These are phyloP conservation scores for Tupiocoris notatus DNA, from an alignment of 2,888 invertebrate genomes.

Conservation along the genomic window DNA sequence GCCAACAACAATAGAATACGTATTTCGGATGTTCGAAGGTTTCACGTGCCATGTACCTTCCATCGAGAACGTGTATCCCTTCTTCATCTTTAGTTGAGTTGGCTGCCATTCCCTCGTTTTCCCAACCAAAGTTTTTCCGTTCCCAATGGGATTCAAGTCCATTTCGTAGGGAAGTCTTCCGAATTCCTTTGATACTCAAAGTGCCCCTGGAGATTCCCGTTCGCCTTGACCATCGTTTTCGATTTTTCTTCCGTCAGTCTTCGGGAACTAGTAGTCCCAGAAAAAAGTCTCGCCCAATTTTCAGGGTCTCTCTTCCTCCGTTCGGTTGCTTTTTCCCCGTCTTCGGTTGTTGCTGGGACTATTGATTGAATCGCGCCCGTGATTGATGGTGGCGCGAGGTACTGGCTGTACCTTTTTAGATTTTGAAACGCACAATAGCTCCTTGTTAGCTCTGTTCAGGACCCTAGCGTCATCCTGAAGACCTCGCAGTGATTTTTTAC, in stretches of 20 bases:
- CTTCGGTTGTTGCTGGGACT: constrained; percentile 30
- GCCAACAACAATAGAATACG: background rate
- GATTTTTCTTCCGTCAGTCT: background rate
- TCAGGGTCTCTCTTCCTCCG: background rate
- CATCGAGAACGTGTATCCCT: background rate
- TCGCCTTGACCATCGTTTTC: background rate
- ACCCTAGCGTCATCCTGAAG: constrained; percentile 3
- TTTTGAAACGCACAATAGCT: constrained; percentile 36
- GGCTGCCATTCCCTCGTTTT: background rate
- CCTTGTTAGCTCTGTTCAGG: constrained; percentile 38
- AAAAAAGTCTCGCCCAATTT: background rate
- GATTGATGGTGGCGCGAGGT: constrained; percentile 23
- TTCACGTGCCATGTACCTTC: background rate
- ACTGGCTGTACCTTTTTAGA: constrained; percentile 14
- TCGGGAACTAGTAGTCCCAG: too few relatives aligned
- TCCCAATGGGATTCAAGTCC: constrained; percentile 10
- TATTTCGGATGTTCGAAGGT: background rate
- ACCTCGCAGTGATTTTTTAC: background rate
- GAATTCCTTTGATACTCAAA: constrained; percentile 16
- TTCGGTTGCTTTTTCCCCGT: background rate
- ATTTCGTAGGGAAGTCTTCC: background rate
- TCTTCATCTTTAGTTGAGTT: background rate
- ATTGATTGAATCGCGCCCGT: constrained; percentile 38
- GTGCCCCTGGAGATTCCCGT: constrained; percentile 19
- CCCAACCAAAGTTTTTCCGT: constrained; percentile 1